A percentile compares a stretch with the other conserved stretches of the same genome.
Conservation (phyloP, 2,797 vertebrate species). For the Cottoperca gobio region DNA sequence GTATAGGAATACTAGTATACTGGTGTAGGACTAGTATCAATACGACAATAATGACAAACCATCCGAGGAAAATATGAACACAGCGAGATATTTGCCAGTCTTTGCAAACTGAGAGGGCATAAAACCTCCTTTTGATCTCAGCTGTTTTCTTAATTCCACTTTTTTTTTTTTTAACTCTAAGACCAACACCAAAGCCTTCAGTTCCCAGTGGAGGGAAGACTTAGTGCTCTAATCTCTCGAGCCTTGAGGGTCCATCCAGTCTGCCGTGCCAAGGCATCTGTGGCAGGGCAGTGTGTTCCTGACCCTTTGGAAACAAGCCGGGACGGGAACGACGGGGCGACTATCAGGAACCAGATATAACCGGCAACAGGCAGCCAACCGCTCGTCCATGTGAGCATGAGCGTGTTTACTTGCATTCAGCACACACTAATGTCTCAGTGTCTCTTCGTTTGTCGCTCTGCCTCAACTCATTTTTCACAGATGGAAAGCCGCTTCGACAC, state of each 20-base stretch:
- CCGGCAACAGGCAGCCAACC: slow-evolving; percentile 39
- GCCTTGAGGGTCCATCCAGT: slow-evolving; percentile 26
- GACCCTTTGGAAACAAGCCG: slow-evolving; percentile 56
- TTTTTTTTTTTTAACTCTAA: neutral
- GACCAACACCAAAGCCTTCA: slow-evolving; percentile 12
- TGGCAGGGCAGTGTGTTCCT: slow-evolving; percentile 27
- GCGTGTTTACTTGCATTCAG: slow-evolving; percentile 41
- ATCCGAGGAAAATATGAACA: neutral
- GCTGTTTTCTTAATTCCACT: neutral
- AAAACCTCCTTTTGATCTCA: neutral
- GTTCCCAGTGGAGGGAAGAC: slow-evolving; percentile 16
- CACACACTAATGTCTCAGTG: slow-evolving; percentile 24
- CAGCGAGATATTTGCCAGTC: neutral
- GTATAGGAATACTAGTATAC: neutral
- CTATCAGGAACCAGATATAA: slow-evolving; percentile 63
- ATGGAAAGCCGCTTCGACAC: slow-evolving; percentile 13
- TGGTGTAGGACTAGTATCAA: neutral
- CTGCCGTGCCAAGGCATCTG: slow-evolving; percentile 39
- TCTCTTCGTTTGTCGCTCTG: slow-evolving; percentile 9
- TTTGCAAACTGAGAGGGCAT: neutral
- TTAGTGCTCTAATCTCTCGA: slow-evolving; percentile 40
- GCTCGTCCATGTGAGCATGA: slow-evolving; percentile 35
- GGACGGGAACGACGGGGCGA: slow-evolving; percentile 47
- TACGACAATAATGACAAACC: neutral
- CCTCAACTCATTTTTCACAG: slow-evolving; percentile 1